Evolutionary conservation across 2,888 invertebrate species (phyloP), one percentile per base, ranked within the genome.

Genomic region (Tortricodes alternella): DNA sequence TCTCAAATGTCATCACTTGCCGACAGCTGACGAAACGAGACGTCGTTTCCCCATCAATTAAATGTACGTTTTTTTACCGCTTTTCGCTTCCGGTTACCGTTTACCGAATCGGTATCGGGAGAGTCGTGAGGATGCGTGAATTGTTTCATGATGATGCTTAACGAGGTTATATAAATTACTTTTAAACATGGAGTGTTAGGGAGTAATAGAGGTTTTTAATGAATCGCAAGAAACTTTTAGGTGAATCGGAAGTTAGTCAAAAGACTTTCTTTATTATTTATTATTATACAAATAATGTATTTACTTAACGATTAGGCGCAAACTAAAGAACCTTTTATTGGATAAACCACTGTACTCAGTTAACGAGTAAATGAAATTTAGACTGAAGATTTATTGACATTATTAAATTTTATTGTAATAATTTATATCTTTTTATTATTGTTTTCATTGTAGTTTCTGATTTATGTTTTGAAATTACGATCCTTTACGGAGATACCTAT

Each of bases 21-120:
- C 53, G 75, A 76, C 77, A 75, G 76, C 75, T 76, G 80, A 77
- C 69, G 80, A 79, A 79, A 79, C 62, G 78, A 69, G 66, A 71
- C 71, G 76, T 80, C 78, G 72, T 67, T 66, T 70, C 78, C 76
- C 74, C 78, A 77, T 80, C 78, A 78, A 77, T 78, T 78, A 79
- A 70, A 9, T n/a, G 60, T 62, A 64, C 62, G 57, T 65, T 71
- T 73, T 70, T 68, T 71, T 65, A 56, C 63, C 64, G 61, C 68
- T 70, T 71, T 70, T 68, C 62, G 67, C 70, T 78, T 80, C 79
- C 79, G 78, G 70, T 70, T 71, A 56, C 79, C 79, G 74, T 68
- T 69, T 70, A 53, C 53, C 27, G 37, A 50, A 50, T 38, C 37
- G 44, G 50, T 56, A 50, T 61, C 65, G 66, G 70, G 71, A 67